phyloP scores from a whole-genome alignment of 1,140 invertebrate genomes.

The Drosophila ananassae region DNA sequence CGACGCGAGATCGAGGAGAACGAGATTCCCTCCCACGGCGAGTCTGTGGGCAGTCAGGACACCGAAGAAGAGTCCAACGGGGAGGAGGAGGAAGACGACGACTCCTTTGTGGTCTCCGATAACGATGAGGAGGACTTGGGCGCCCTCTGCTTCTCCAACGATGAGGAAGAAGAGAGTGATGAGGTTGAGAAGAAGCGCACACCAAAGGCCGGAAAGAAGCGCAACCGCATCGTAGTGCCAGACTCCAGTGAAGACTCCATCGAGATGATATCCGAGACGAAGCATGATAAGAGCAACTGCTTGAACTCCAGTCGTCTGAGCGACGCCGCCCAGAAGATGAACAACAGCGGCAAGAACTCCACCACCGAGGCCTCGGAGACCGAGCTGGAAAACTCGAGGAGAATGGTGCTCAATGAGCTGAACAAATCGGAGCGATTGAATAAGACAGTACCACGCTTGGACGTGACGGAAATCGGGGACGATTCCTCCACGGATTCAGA shows the following conservation, averaged over 20 bases:
- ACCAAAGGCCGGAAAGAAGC: slow-evolving; percentile 9
- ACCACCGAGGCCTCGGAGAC: slow-evolving; percentile 10
- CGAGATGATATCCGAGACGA: neutral
- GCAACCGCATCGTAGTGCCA: slow-evolving; percentile 48
- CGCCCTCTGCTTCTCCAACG: slow-evolving; percentile 43
- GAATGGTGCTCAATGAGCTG: slow-evolving; percentile 28
- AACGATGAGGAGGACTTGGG: slow-evolving; percentile 31
- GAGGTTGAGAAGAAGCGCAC: neutral
- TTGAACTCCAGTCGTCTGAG: slow-evolving; percentile 48
- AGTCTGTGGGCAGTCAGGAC: slow-evolving; percentile 76
- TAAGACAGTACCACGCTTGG: slow-evolving; percentile 41
- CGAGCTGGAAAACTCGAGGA: slow-evolving; percentile 35
- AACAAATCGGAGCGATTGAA: slow-evolving; percentile 58
- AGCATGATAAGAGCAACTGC: slow-evolving; percentile 17
- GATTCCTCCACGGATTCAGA: slow-evolving; percentile 27
- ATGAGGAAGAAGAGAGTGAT: slow-evolving; percentile 23
- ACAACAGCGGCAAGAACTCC: slow-evolving; percentile 14
- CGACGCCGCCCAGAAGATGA: slow-evolving; percentile 38
- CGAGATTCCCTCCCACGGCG: slow-evolving; percentile 58
- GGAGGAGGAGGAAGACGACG: slow-evolving; percentile 34
- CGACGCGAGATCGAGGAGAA: slow-evolving; percentile 64
- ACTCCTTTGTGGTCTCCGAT: slow-evolving; percentile 73
- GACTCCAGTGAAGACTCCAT: slow-evolving; percentile 37
- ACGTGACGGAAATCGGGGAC: slow-evolving; percentile 20
- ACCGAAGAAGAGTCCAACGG: slow-evolving; percentile 39